Percentiles rank a stretch among this genome's conserved stretches.
Conservation (phyloP, 2,888 invertebrate species). For the Odontomyia ornata region DNA sequence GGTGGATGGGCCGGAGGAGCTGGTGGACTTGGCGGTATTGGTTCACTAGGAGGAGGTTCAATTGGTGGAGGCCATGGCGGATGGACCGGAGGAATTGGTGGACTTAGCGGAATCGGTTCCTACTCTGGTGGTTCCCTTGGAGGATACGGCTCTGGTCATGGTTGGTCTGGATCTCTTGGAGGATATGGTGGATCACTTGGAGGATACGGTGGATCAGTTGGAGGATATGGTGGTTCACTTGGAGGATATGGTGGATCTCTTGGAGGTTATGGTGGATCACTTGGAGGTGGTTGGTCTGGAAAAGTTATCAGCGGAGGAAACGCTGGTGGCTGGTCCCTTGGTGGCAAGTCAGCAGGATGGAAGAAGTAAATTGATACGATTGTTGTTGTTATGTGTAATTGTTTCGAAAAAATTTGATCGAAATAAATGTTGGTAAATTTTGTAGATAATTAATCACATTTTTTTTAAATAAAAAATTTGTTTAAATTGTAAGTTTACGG, state of each 20-base stretch:
- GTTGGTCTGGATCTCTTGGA: constrained; percentile 14
- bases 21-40: background rate
- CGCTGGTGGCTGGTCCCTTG: background rate
- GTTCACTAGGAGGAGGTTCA: background rate
- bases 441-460: background rate
- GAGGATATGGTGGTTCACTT: background rate
- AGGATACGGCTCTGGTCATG: background rate
- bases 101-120: background rate
- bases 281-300: background rate
- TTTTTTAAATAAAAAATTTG: background rate
- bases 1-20: background rate
- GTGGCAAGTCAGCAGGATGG: constrained; percentile 23
- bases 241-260: background rate
- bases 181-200: constrained; percentile 10
- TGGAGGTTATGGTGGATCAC: background rate
- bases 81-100: background rate
- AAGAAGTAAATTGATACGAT: constrained; percentile 17
- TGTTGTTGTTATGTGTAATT: constrained; percentile 9
- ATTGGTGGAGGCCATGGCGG: constrained; percentile 4
- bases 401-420: background rate
- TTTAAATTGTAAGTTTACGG: no score
- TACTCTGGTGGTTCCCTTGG: background rate
- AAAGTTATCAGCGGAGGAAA: background rate
- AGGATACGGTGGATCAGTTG: background rate
- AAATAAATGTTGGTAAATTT: constrained; percentile 11